These are phyloP conservation scores for Bufotes viridis DNA, from an alignment of 2,797 vertebrate genomes.

Conservation along the genomic window DNA sequence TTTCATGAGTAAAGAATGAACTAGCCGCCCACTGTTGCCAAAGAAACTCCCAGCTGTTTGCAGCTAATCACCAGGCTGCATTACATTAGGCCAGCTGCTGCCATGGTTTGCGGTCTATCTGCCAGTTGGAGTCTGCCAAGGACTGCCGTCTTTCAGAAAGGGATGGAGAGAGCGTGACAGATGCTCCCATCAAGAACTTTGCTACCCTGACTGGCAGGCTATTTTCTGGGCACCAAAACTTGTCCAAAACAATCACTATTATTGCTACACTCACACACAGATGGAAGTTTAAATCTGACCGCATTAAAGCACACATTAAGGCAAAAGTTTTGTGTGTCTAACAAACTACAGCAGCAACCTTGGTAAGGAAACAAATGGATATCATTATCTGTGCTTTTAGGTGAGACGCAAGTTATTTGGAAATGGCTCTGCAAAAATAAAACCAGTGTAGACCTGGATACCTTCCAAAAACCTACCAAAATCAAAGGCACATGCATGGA, in stretches of 20 bases:
- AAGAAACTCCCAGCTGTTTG: conserved; percentile 69
- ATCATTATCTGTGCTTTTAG: neutral
- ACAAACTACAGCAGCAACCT: conserved; percentile 67
- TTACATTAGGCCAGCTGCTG: conserved; percentile 70
- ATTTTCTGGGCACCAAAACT: conserved; percentile 77
- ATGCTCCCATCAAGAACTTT: conserved; percentile 71
- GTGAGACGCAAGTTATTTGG: neutral
- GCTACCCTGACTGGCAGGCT: conserved; percentile 72
- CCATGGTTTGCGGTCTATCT: conserved; percentile 65
- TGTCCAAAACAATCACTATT: conserved; percentile 73
- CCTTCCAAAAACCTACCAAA: neutral
- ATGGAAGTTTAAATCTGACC: conserved; percentile 72
- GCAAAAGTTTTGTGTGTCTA: conserved; percentile 72
- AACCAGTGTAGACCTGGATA: neutral
- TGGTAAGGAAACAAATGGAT: neutral
- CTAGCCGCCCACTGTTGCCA: conserved; percentile 61
- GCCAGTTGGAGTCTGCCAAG: conserved; percentile 66
- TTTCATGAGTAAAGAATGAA: conserved; percentile 66
- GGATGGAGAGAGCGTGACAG: conserved; percentile 71
- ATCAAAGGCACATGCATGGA: neutral
- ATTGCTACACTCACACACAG: conserved; percentile 68
- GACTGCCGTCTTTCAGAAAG: conserved; percentile 64
- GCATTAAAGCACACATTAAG: conserved; percentile 72
- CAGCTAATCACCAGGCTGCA: conserved; percentile 61
- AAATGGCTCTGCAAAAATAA: neutral